Base-by-base conservation (phyloP, 2,797 vertebrate species). In the Typhlichthys subterraneus region DNA sequence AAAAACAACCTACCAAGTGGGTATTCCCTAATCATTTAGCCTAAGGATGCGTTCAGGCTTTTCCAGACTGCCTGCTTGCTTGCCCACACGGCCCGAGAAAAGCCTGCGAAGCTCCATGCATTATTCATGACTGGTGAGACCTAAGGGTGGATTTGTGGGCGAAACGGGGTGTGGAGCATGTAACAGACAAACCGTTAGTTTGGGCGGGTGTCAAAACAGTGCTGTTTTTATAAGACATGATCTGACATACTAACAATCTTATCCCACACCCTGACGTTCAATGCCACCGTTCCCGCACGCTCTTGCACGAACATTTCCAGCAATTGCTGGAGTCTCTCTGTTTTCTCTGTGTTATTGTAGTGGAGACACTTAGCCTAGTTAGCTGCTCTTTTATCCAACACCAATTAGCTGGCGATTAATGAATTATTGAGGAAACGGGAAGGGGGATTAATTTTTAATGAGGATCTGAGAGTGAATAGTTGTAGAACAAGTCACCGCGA, bases 321-420 rank as follows among this genome's bases (percentile, higher is more conserved):
- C 63, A 51, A 70, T 65, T 71, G 42, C 12, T 13, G 9, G 42
- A 29, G 51, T 46, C 65, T 75, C 53, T 60, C 5, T 56, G 13
- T 59, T 42, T 55, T 56, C 63, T 59, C 58, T 63, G 33, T 59
- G 76, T 75, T 62, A 70, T 68, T 83, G 76, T 65, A 75, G 72
- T 74, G 74, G 79, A 87, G 88, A 81, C 86, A 79, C 81, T 91
- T 88, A 87, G 84, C 89, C 88, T 83, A 88, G 82, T 91, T 90
- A 89, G 84, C 84, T 82, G 70, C 79, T 81, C 85, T 91, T 89
- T 91, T 87, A 91, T 92, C 87, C 74, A 54, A 69, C 69, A 72
- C 90, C 91, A 93, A 92, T 93, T 92, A 93, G 88, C 85, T 60
- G 47, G 74, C 85, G 84, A 90, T 92, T 91, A 93, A 92, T 92